phyloP scores from a whole-genome alignment of 2,113 vertebrate species.

The Mungos mungo region DNA sequence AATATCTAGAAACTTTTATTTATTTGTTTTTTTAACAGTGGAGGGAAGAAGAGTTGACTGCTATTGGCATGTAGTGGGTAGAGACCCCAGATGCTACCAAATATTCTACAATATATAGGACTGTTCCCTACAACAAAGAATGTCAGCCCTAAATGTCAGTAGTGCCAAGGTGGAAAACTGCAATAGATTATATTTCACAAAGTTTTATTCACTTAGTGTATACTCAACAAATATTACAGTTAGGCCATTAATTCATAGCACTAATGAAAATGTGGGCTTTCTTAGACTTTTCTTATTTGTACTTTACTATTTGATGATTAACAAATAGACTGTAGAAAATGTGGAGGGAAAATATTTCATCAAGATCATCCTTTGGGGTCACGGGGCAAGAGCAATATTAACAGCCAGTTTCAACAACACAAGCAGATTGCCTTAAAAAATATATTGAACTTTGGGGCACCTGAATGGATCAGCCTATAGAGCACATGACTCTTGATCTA shows the following conservation, averaged over 20 bases:
- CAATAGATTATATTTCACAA: background rate
- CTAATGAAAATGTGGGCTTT: background rate
- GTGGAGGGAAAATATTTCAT: background rate
- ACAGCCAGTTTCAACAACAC: background rate
- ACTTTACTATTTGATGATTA: background rate
- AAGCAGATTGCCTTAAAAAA: background rate
- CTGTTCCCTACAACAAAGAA: background rate
- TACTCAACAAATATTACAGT: background rate
- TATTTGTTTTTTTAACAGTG: background rate
- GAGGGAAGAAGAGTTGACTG: background rate
- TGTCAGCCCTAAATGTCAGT: background rate
- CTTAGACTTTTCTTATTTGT: background rate
- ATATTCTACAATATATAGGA: background rate
- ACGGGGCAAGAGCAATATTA: background rate
- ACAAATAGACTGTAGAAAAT: background rate
- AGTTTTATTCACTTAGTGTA: background rate
- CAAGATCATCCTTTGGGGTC: background rate
- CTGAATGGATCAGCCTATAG: background rate
- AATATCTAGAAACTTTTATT: background rate
- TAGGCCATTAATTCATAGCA: background rate
- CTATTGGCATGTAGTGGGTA: background rate
- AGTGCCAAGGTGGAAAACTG: background rate
- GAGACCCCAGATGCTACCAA: background rate
- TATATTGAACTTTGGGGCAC: background rate
- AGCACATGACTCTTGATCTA: background rate